Evolutionary conservation across 2,797 vertebrate genomes (phyloP).

Genomic region (Coregonus ussuriensis): DNA sequence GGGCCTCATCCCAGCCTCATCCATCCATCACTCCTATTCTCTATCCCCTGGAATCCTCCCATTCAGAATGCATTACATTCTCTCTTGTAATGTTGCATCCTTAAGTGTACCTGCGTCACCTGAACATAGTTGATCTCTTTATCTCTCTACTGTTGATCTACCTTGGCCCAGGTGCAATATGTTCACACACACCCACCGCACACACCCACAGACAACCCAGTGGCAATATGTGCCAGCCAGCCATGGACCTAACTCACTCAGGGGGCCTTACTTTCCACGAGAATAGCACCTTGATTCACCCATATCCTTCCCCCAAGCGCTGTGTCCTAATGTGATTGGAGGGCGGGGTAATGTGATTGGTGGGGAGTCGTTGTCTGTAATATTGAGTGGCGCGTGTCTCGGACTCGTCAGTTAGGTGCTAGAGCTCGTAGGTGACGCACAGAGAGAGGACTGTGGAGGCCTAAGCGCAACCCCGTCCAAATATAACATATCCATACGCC

Average conservation of each 20-base stretch:
- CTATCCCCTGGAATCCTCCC: too few species aligned
- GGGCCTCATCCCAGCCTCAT: constrained; percentile 42
- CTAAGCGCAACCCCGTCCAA: not conserved
- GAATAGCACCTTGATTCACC: constrained; percentile 36
- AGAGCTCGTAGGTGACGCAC: constrained; percentile 5
- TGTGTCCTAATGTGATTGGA: constrained; percentile 17
- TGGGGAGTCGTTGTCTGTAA: constrained; percentile 59
- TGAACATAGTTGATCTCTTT: constrained; percentile 45
- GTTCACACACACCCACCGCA: constrained; percentile 1
- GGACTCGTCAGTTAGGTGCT: constrained; percentile 41
- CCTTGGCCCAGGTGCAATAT: constrained; percentile 65
- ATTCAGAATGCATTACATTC: constrained; percentile 32
- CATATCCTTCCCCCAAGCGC: constrained; percentile 26
- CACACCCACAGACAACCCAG: constrained; percentile 17
- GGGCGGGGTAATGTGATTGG: constrained; percentile 42
- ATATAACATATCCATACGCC: too few species aligned
- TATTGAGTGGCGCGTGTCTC: constrained; percentile 53
- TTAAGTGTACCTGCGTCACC: constrained; percentile 49
- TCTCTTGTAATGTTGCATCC: constrained; percentile 52
- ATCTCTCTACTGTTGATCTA: constrained; percentile 40
- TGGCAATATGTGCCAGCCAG: constrained; percentile 63
- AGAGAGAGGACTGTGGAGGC: not conserved
- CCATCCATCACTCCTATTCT: not conserved
- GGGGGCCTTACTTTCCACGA: constrained; percentile 36
- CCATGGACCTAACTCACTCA: constrained; percentile 24